Evolutionary conservation across 2,113 vertebrate genomes (phyloP), one percentile per base, ranked within the genome.

Genomic region (Platichthys flesus): DNA sequence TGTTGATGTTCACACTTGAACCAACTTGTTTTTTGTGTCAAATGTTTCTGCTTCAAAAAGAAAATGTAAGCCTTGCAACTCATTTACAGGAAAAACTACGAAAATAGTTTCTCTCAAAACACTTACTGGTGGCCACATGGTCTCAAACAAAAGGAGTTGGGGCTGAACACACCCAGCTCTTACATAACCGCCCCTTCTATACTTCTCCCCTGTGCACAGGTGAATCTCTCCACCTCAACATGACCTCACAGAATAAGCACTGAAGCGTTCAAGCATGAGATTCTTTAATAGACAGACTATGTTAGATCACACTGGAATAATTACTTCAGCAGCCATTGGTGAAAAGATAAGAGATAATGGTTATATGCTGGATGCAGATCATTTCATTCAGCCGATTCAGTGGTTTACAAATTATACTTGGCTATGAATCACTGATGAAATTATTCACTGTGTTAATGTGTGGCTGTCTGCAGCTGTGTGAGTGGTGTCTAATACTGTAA

Each of bases 311-410:
- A 63, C 35, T 78, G 74, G 59, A 81, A 64, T 82, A 82, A 88
- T 87, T 85, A 77, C 74, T 76, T 4, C 54, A 67, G 66, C 55
- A 76, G 58, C 15, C 35, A 42, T 56, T 26, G 56, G 24, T 75
- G 73, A 88, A 78, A 78, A 72, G 77, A 70, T 37, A 28, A 60
- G 40, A 42, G 40, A 42, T 42, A 42, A 42, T 42, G 40, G 40
- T 13, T 42, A 3, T 13, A 10, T 13, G 40, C 40, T 24, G 68
- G 42, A 52, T 74, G 66, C 47, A 55, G 60, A 84, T 82, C 35
- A 68, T 71, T 78, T 87, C 60, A 81, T 76, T 84, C 60, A 61
- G 56, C n/a, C 47, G 72, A 85, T 74, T 85, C 77, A 81, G 54
- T 31, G 63, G 71, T 59, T 90, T 79, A 61, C 74, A 79, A 71